Base-by-base conservation (phyloP, 2,113 vertebrate species). In the Guaruba guarouba region DNA sequence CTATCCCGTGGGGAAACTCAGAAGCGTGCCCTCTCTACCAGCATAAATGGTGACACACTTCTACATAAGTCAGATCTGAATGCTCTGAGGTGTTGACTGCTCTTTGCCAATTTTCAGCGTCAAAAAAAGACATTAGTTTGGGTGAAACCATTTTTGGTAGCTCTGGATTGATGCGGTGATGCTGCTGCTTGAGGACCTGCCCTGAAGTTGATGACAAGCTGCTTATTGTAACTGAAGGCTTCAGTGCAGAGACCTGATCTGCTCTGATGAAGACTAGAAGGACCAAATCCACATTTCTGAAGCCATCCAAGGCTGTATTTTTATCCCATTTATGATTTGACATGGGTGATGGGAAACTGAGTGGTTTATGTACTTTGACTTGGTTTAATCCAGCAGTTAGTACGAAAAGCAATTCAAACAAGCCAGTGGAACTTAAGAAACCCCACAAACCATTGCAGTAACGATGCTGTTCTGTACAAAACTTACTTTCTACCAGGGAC, bases 341-440 rank as follows among this genome's bases (percentile, higher is more conserved):
- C 0, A 3, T 1, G 1, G 51, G 64, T 17, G 41, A 85, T 9
- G 8, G 62, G 61, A 76, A 83, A 69, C 1, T 2, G 1, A 4
- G 14, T 29, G 25, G 17, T 66, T 67, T 78, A 52, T 6, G 9
- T 19, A 76, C 37, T 88, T 67, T n/a, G 19, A 82, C 23, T 88
- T 15, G 17, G 6, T 82, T 76, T 73, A 62, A 83, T 13, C 24
- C 55, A 76, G 24, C 18, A 83, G 80, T 46, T 13, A 76, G 18
- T 4, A 31, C 2, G 37, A 83, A 75, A 25, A 79, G 27, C 23
- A 90, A 92, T 4, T 17, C 43, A 64, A 93, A 82, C 9, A 73
- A 52, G 22, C 6, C 66, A 70, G 27, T 11, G 17, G 24, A 43
- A 67, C 19, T 8, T 41, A 54, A 11, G 24, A 52, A 92, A 82